phyloP scores from a whole-genome alignment of 1,140 invertebrate species.

The Ips nitidus region DNA sequence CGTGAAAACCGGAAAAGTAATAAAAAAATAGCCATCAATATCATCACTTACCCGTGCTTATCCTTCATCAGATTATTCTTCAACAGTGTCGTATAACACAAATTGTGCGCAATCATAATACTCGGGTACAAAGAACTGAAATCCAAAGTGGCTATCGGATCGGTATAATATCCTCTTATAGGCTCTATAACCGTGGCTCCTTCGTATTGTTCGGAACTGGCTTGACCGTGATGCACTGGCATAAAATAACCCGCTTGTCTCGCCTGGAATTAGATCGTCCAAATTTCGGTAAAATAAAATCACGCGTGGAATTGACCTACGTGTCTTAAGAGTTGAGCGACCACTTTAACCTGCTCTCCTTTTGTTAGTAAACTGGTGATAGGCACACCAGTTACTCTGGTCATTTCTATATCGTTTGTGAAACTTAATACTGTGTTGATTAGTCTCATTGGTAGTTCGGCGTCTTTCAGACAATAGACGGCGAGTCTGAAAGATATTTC shows the following conservation, averaged over 20 bases:
- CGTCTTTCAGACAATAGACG: constrained; percentile 99
- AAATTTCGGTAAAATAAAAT: constrained; percentile 7
- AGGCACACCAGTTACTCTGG: constrained; percentile 97
- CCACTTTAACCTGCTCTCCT: constrained; percentile 99
- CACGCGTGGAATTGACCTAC: constrained; percentile 51
- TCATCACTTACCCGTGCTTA: constrained; percentile 55
- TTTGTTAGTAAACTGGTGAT: constrained; percentile 88
- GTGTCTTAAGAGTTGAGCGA: constrained; percentile 94
- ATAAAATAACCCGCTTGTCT: constrained; percentile 85
- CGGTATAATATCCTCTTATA: constrained; percentile 90
- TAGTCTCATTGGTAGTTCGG: constrained; percentile 89
- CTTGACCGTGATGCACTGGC: constrained; percentile 73
- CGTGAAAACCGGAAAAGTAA: too few relatives aligned
- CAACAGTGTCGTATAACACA: constrained; percentile 97
- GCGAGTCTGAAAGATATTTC: constrained; percentile 67
- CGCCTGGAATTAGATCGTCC: constrained; percentile 59
- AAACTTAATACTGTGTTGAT: constrained; percentile 98
- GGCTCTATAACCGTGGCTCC: constrained; percentile 99
- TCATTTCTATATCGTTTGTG: constrained; percentile 99
- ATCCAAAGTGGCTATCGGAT: constrained; percentile 98
- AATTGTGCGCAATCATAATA: constrained; percentile 99
- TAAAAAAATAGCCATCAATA: too few relatives aligned
- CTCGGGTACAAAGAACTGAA: constrained; percentile 99
- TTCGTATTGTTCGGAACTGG: constrained; percentile 89
- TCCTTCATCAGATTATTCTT: constrained; percentile 57